phyloP scores from a whole-genome alignment of 2,797 vertebrate species.

The Vireo griseus region DNA sequence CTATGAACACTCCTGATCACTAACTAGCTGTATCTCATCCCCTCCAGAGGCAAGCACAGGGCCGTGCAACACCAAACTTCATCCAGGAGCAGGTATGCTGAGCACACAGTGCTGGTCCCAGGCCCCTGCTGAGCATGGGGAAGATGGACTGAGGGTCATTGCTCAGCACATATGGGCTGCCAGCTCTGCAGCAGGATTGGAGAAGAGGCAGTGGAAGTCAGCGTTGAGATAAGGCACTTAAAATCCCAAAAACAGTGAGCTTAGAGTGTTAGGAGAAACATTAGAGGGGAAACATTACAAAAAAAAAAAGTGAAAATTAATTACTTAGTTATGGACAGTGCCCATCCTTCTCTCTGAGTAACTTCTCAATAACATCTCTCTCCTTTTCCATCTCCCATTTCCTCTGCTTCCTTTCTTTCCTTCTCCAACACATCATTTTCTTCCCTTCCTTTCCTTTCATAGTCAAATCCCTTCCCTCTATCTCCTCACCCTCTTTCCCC shows the following conservation, averaged over 20 bases:
- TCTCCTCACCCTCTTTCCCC: background rate
- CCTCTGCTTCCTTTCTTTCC: background rate
- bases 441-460: background rate
- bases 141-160: background rate
- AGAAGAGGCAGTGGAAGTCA: background rate
- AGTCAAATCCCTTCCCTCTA: background rate
- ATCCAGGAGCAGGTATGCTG: background rate
- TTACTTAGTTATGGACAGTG: background rate
- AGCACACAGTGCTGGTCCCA: background rate
- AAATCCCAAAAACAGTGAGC: background rate
- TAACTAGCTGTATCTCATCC: background rate
- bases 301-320: background rate
- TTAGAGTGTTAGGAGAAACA: background rate
- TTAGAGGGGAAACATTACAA: background rate
- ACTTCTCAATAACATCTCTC: background rate
- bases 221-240: background rate
- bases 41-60: fast-evolving
- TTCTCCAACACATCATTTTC: background rate
- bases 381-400: background rate
- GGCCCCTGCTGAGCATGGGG: background rate
- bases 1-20: background rate
- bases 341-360: background rate
- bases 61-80: background rate
- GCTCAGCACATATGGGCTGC: background rate
- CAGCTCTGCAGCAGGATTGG: background rate